Conservation (phyloP, 1,140 invertebrate species). For the Apis mellifera region DNA sequence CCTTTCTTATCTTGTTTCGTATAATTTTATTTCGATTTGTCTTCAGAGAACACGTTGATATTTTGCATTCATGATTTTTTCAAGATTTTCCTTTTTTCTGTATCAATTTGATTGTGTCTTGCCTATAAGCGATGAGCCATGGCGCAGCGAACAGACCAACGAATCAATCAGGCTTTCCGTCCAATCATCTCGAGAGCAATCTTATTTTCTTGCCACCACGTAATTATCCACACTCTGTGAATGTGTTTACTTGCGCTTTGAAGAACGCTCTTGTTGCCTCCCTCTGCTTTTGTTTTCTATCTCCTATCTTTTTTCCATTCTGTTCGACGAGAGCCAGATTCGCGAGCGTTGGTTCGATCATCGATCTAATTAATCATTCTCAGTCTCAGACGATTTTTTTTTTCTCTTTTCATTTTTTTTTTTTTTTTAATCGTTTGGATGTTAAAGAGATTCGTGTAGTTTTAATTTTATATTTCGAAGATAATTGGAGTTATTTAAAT, state of each 20-base stretch:
- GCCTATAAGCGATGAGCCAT: slow-evolving; percentile 47
- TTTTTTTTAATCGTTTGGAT: neutral
- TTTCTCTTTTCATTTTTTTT: neutral
- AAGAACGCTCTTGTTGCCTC: slow-evolving; percentile 46
- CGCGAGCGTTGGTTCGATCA: neutral
- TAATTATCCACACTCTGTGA: slow-evolving; percentile 17
- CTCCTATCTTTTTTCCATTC: slow-evolving; percentile 53
- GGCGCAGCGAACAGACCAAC: slow-evolving; percentile 65
- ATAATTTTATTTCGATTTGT: neutral
- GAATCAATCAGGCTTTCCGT: slow-evolving; percentile 70
- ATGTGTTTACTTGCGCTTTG: slow-evolving; percentile 25
- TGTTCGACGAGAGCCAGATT: slow-evolving; percentile 50
- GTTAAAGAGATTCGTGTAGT: neutral
- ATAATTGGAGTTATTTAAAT: neutral
- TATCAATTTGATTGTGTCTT: slow-evolving; percentile 50
- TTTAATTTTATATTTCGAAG: neutral
- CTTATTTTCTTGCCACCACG: slow-evolving; percentile 12
- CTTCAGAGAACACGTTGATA: neutral
- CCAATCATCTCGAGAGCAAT: slow-evolving; percentile 45
- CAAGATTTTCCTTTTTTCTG: slow-evolving; percentile 5
- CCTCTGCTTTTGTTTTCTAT: slow-evolving; percentile 54
- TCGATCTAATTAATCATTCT: neutral
- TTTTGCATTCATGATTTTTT: slow-evolving; percentile 16
- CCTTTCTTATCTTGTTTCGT: neutral
- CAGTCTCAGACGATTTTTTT: neutral